phyloP scores from a whole-genome alignment of 2,888 invertebrate species.

The Nomada flava region DNA sequence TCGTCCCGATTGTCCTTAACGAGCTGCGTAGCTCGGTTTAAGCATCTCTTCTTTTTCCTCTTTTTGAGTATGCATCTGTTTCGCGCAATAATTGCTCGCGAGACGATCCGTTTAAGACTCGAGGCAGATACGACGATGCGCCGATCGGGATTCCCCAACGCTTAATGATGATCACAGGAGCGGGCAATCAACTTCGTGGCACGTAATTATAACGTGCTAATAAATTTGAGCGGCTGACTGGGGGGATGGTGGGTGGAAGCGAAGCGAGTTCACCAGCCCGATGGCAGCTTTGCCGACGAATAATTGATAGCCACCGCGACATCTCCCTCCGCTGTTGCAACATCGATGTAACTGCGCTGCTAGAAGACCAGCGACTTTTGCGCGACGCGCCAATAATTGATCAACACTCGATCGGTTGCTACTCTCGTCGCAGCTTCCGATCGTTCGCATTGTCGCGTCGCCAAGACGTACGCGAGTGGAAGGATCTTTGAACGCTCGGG shows the following conservation, averaged over 20 bases:
- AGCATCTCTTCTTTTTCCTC: neutral
- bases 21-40: constrained; percentile 4
- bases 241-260: constrained; percentile 23
- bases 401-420: neutral
- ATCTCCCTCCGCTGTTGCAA: constrained; percentile 27
- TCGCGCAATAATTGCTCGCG: constrained; percentile 12
- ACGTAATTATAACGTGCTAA: constrained; percentile 81
- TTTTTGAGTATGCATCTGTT: neutral
- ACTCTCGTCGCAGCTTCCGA: no score
- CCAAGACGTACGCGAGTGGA: no score
- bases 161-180: constrained; percentile 63
- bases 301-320: constrained; percentile 73
- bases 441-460: no score
- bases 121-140: no score
- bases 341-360: constrained; percentile 41
- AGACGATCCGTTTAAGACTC: neutral
- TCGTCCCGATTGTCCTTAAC: constrained; percentile 32
- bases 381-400: constrained; percentile 44
- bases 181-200: constrained; percentile 73
- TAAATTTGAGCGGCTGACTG: constrained; percentile 78
- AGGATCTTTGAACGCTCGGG: no score
- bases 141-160: neutral
- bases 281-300: constrained; percentile 76
- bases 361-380: constrained; percentile 36
- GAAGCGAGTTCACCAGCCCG: constrained; percentile 64